phyloP scores from a whole-genome alignment of 2,113 vertebrate genomes.

The Tenebrosternarchus preto region DNA sequence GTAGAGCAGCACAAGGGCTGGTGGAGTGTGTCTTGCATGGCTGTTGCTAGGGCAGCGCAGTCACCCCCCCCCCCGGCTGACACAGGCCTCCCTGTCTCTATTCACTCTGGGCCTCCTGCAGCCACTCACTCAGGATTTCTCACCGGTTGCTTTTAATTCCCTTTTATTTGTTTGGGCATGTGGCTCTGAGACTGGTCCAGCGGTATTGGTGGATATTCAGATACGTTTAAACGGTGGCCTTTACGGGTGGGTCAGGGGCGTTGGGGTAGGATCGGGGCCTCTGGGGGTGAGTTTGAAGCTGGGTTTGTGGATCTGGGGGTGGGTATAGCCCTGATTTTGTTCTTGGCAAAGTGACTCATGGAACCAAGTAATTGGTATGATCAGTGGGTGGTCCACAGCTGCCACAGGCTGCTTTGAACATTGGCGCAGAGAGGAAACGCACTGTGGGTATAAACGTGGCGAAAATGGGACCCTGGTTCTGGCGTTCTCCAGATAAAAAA shows the following conservation, averaged over 20 bases:
- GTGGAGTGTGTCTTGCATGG: neutral
- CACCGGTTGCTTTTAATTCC: no score
- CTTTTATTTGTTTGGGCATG: no score
- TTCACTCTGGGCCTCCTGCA: conserved; percentile 60
- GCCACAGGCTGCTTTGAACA: neutral
- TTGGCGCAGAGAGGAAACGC: neutral
- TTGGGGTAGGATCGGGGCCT: neutral
- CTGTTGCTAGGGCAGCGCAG: conserved; percentile 49
- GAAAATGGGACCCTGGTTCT: neutral
- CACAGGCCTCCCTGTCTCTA: conserved; percentile 37
- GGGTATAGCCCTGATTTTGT: conserved; percentile 58
- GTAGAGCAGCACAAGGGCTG: neutral
- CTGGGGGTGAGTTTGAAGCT: conserved; percentile 51
- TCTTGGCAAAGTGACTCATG: neutral
- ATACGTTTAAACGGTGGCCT: no score
- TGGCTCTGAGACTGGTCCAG: no score
- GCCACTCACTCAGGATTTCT: no score
- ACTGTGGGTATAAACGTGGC: neutral
- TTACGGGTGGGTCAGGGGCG: no score
- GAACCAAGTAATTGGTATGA: neutral
- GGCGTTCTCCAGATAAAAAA: neutral
- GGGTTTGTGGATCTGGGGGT: conserved; percentile 57
- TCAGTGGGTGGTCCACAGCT: neutral
- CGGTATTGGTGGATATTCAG: no score
- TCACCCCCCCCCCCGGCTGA: conserved; percentile 34